Conservation (phyloP, 2,797 vertebrate species). For the Gila robusta region DNA sequence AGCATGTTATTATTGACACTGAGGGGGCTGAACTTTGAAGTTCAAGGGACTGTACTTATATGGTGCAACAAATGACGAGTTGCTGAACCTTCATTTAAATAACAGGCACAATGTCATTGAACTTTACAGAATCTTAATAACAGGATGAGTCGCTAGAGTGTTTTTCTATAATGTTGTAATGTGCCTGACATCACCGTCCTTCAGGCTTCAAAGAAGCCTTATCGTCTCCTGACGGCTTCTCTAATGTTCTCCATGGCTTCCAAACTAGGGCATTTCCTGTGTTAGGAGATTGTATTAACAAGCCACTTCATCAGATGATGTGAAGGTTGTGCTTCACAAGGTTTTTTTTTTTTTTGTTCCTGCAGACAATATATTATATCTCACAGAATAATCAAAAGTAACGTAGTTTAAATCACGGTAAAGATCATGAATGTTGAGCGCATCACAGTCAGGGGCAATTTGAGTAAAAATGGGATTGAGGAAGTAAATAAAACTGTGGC, state of each 20-base stretch:
- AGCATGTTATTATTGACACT: constrained; percentile 9
- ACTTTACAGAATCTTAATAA: constrained; percentile 19
- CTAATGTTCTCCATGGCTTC: background rate
- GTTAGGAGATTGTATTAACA: background rate
- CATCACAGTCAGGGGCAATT: background rate
- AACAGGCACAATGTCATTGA: constrained; percentile 19
- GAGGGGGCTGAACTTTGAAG: constrained; percentile 15
- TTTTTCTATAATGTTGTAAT: constrained; percentile 14
- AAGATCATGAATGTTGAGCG: background rate
- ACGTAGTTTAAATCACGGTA: background rate
- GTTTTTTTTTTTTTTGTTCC: background rate
- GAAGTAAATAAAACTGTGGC: no score
- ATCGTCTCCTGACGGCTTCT: constrained; percentile 6
- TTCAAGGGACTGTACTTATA: constrained; percentile 1
- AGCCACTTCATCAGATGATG: background rate
- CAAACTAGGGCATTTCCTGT: constrained; percentile 19
- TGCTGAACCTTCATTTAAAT: constrained; percentile 6
- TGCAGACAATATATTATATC: background rate
- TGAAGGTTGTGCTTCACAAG: background rate
- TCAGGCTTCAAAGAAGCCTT: constrained; percentile 13
- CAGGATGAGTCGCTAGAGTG: background rate
- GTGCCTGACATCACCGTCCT: constrained; percentile 4
- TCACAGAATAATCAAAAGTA: background rate
- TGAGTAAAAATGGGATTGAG: no score
- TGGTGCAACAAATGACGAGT: background rate